These are phyloP conservation scores for Ploceus nigricollis DNA, from an alignment of 2,113 vertebrate genomes.

Conservation along the genomic window DNA sequence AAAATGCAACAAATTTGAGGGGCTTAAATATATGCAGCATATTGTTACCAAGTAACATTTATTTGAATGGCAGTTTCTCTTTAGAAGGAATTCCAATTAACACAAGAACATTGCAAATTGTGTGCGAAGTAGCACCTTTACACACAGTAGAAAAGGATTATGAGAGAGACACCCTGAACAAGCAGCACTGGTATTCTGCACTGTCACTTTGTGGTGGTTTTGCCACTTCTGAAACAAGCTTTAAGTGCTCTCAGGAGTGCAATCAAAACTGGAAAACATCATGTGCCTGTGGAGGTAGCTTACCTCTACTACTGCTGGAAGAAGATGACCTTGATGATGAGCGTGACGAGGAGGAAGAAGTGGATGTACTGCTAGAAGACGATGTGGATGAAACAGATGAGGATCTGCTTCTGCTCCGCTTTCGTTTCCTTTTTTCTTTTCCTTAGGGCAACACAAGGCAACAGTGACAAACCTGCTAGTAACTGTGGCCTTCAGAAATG, in stretches of 20 bases:
- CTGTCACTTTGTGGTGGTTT: background rate
- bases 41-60: background rate
- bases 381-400: constrained; percentile 77
- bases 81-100: background rate
- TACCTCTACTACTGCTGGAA: constrained; percentile 78
- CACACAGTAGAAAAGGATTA: background rate
- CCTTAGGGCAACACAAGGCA: constrained; percentile 56
- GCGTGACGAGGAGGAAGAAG: constrained; percentile 62
- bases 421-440: constrained; percentile 78
- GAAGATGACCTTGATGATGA: constrained; percentile 68
- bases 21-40: background rate
- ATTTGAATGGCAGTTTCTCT: background rate
- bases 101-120: background rate
- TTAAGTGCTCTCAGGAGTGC: background rate
- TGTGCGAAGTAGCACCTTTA: background rate
- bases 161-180: background rate
- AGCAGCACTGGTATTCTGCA: background rate
- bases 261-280: background rate
- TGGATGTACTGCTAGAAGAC: constrained; percentile 64
- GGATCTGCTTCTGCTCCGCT: constrained; percentile 83
- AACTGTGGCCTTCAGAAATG: background rate
- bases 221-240: background rate
- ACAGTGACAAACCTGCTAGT: background rate
- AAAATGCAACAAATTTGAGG: background rate
- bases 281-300: background rate